Evolutionary conservation across 2,888 invertebrate species (phyloP).

Genomic region (Eristalis arbustorum): DNA sequence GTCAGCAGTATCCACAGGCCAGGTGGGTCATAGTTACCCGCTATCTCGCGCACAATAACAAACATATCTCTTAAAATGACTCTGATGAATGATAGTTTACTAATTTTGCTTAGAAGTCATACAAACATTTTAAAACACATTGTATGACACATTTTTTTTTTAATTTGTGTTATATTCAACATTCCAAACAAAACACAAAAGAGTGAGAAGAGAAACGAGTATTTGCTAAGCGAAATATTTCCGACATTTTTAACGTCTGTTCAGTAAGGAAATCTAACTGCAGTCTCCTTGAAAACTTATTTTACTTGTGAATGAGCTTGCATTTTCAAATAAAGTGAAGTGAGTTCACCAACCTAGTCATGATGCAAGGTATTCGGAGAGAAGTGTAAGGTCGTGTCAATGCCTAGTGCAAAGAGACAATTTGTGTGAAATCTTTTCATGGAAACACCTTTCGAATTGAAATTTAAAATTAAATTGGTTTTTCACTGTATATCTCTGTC

Average conservation of each 20-base stretch:
- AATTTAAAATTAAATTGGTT: conserved; percentile 62
- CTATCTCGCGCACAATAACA: background rate
- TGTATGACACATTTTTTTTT: no score
- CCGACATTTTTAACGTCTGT: background rate
- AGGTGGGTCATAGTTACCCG: background rate
- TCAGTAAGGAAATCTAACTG: conserved; percentile 52
- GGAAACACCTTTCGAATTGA: conserved; percentile 50
- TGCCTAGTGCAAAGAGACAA: conserved; percentile 53
- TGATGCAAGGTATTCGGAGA: conserved; percentile 16
- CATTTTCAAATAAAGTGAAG: conserved; percentile 30
- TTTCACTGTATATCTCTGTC: conserved; percentile 12
- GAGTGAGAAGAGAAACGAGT: no score
- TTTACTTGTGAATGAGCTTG: conserved; percentile 44
- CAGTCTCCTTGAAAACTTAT: conserved; percentile 33
- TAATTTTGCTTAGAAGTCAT: background rate
- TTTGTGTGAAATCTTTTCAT: conserved; percentile 55
- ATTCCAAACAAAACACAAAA: no score
- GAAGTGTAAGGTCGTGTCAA: conserved; percentile 18
- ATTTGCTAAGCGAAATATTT: no score
- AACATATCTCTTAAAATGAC: conserved; percentile 35
- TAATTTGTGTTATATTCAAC: no score
- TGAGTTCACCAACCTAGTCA: conserved; percentile 14
- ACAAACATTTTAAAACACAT: no score
- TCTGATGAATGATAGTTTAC: conserved; percentile 57
- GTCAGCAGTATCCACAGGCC: conserved; percentile 33